Conservation (phyloP, 2,797 vertebrate genomes). For the Eupleurogrammus muticus region DNA sequence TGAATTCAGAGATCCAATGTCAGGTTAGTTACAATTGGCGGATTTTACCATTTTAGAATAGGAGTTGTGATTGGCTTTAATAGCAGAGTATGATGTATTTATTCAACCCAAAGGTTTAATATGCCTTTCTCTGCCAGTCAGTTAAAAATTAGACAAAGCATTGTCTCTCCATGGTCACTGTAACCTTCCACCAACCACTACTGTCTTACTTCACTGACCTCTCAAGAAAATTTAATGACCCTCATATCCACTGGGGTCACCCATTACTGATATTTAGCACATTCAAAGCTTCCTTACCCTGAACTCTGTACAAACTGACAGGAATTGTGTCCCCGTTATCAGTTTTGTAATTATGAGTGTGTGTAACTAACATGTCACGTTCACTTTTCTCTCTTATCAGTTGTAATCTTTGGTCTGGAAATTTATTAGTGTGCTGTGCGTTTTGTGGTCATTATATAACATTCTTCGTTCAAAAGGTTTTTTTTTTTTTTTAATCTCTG, state of each 20-base stretch:
- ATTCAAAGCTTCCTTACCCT: conserved; percentile 10
- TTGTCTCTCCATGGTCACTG: background rate
- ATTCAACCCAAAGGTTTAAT: background rate
- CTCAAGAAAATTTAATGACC: conserved; percentile 8
- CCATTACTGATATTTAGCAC: background rate
- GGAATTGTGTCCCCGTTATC: conserved; percentile 16
- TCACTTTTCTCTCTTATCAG: conserved; percentile 51
- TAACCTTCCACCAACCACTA: conserved; percentile 33
- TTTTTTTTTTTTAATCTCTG: conserved; percentile 17
- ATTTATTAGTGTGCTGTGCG: conserved; percentile 28
- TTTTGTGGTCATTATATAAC: conserved; percentile 29
- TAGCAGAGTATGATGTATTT: background rate
- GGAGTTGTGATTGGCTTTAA: background rate
- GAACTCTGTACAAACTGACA: conserved; percentile 21
- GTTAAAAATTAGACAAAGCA: background rate
- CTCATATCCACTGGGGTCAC: conserved; percentile 14
- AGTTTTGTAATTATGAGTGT: conserved; percentile 17
- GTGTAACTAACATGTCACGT: conserved; percentile 35
- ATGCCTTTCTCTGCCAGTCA: background rate
- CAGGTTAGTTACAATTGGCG: background rate
- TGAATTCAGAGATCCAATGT: background rate
- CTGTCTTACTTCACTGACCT: conserved; percentile 61
- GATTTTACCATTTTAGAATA: background rate
- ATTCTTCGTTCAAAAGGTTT: conserved; percentile 3
- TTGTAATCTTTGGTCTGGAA: conserved; percentile 47